Evolutionary conservation across 2,888 invertebrate genomes (phyloP).

Genomic region (Drosophila testacea): DNA sequence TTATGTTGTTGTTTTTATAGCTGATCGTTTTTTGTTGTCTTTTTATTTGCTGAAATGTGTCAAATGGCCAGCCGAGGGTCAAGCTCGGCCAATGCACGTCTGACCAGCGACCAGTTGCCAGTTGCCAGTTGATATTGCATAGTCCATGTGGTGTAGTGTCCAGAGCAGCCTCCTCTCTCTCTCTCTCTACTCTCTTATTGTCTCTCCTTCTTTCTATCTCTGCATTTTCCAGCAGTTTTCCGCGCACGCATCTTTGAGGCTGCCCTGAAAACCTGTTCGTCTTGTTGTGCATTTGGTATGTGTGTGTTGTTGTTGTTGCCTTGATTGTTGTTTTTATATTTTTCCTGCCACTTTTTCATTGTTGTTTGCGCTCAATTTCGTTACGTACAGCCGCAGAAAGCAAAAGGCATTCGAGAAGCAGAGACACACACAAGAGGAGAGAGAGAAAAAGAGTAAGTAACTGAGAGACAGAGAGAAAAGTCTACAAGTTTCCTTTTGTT

Average conservation of each 20-base stretch:
- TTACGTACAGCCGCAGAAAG: slow-evolving; percentile 74
- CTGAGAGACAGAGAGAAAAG: slow-evolving; percentile 29
- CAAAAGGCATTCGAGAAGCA: slow-evolving; percentile 66
- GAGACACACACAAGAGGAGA: slow-evolving; percentile 12
- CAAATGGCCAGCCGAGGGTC: slow-evolving; percentile 60
- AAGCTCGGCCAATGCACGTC: slow-evolving; percentile 65
- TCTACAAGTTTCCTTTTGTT: slow-evolving; percentile 49
- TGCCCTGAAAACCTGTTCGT: slow-evolving; percentile 68
- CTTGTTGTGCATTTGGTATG: slow-evolving; percentile 36
- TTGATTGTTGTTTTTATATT: slow-evolving; percentile 37
- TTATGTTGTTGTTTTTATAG: slow-evolving; percentile 6
- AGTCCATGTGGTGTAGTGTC: neutral
- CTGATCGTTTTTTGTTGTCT: slow-evolving; percentile 7
- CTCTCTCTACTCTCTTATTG: neutral
- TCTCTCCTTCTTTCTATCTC: slow-evolving; percentile 7
- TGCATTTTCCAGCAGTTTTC: slow-evolving; percentile 68
- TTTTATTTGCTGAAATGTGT: slow-evolving; percentile 56
- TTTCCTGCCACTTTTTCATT: slow-evolving; percentile 67
- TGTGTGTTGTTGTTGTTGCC: slow-evolving; percentile 28
- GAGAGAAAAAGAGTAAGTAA: slow-evolving; percentile 8
- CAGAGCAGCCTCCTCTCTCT: slow-evolving; percentile 7
- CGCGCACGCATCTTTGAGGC: slow-evolving; percentile 49
- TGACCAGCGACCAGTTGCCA: slow-evolving; percentile 23
- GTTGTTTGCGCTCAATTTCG: slow-evolving; percentile 74
- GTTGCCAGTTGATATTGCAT: slow-evolving; percentile 18